Base-by-base conservation (phyloP, 2,888 invertebrate species). In the Eupithecia centaureata region DNA sequence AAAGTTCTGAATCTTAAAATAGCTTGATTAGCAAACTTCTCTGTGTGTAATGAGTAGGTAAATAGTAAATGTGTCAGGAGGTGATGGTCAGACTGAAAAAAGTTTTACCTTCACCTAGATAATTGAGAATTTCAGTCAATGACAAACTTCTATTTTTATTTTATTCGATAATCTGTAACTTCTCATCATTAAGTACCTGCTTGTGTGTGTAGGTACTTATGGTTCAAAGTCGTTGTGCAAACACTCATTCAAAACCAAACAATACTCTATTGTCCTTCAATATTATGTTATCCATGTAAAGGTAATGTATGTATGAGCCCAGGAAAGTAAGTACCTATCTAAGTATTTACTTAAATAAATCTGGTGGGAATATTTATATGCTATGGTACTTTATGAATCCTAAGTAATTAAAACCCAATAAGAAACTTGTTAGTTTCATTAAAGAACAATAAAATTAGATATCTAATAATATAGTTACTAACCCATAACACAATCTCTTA, bases 31-130 rank as follows among this genome's bases (percentile, higher is more conserved):
- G 57, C 57, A 57, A 57, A 57, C 57, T 57, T 30, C 57, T 57
- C 57, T 13, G 30, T 57, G 30, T 70, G 65, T 59, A 84, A 85
- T 82, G 83, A 84, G 75, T 28, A 30, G 54, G 27, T 85, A 76
- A 79, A 81, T 86, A 82, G 80, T 83, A 82, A 84, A 87, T 85
- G 83, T 89, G 91, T 90, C 76, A 91, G 85, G 91, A 86, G 92
- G 92, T 92, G 91, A 92, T 89, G 92, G 92, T 91, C 90, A 89
- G 77, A 81, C 77, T 81, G 82, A 80, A 87, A 86, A 86, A 83
- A 85, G 83, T 83, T 75, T 89, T 89, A 89, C 90, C 90, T 90
- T 92, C 82, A 86, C 91, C 90, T 86, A 86, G 78, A 82, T 90
- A 82, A 68, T 75, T 76, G 63, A 70, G 61, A 71, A 65, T 72